These are phyloP conservation scores for Tetragonula carbonaria DNA, from an alignment of 2,888 invertebrate genomes.

Conservation along the genomic window DNA sequence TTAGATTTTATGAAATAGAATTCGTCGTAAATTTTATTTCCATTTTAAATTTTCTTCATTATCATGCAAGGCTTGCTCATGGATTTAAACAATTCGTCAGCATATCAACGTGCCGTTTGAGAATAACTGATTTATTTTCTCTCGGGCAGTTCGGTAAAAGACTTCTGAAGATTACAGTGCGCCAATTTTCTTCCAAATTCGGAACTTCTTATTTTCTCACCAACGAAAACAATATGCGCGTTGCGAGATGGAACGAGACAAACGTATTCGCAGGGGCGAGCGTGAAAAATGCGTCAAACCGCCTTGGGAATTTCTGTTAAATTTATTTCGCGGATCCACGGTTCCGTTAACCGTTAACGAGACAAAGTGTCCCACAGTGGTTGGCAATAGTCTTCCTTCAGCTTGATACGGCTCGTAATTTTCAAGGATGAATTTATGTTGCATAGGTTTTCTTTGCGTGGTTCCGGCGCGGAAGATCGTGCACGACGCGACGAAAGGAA, in stretches of 20 bases:
- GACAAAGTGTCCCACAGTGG: slow-evolving; percentile 47
- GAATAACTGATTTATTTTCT: background rate
- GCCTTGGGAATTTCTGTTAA: slow-evolving; percentile 17
- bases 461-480: slow-evolving; percentile 12
- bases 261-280: background rate
- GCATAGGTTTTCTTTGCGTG: slow-evolving; percentile 34
- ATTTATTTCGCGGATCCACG: slow-evolving; percentile 24
- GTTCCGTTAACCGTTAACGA: slow-evolving; percentile 46
- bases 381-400: slow-evolving; percentile 14
- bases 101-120: too few relatives aligned
- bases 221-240: background rate
- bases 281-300: background rate
- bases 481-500: slow-evolving; percentile 42
- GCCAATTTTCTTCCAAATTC: too few relatives aligned
- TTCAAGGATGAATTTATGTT: slow-evolving; percentile 60
- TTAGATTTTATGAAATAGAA: background rate
- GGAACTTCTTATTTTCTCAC: too few relatives aligned
- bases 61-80: background rate
- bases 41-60: slow-evolving; percentile 40
- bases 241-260: background rate
- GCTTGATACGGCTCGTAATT: slow-evolving; percentile 53
- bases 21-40: slow-evolving; percentile 18
- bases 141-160: too few relatives aligned
- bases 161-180: too few relatives aligned
- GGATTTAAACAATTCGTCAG: slow-evolving; percentile 20